Percentiles rank a stretch among this genome's conserved stretches.
phyloP scores from a whole-genome alignment of 2,797 vertebrate genomes.

The Tenualosa thibaudeaui region DNA sequence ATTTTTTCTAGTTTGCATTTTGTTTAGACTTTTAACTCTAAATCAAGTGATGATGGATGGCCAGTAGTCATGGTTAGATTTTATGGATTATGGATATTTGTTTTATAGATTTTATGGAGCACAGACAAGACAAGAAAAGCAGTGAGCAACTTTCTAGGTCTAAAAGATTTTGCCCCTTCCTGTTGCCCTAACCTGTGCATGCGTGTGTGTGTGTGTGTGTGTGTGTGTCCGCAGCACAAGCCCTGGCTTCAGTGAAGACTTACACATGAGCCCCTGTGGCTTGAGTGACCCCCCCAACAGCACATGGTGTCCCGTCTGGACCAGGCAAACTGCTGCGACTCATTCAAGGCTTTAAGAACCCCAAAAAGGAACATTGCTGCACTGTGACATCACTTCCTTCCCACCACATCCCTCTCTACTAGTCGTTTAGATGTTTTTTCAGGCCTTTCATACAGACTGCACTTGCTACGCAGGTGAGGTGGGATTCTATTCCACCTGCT shows the following conservation, averaged over 20 bases:
- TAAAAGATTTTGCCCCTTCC: not conserved
- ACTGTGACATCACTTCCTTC: conserved; percentile 48
- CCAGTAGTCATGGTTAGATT: too few species aligned
- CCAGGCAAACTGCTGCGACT: not conserved
- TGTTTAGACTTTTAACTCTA: not conserved
- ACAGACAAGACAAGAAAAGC: not conserved
- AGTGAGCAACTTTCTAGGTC: not conserved
- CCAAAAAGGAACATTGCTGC: conserved; percentile 36
- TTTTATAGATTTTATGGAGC: not conserved
- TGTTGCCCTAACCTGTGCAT: too few species aligned
- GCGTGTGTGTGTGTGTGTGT: not conserved
- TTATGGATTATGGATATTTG: not conserved
- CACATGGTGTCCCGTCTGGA: not conserved
- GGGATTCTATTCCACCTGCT: not conserved
- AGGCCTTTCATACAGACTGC: conserved; percentile 6
- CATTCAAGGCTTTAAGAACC: conserved; percentile 33
- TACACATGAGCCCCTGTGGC: conserved; percentile 66
- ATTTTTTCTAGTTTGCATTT: not conserved
- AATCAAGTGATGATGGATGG: not conserved
- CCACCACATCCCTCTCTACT: conserved; percentile 49
- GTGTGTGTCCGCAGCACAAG: conserved; percentile 63
- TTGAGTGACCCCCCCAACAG: conserved; percentile 27
- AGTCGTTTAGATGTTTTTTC: conserved; percentile 23
- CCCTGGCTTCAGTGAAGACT: conserved; percentile 72
- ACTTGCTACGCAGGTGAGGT: not conserved